Evolutionary conservation across 1,140 invertebrate genomes (phyloP).

Genomic region (Chironomus striatipennis): DNA sequence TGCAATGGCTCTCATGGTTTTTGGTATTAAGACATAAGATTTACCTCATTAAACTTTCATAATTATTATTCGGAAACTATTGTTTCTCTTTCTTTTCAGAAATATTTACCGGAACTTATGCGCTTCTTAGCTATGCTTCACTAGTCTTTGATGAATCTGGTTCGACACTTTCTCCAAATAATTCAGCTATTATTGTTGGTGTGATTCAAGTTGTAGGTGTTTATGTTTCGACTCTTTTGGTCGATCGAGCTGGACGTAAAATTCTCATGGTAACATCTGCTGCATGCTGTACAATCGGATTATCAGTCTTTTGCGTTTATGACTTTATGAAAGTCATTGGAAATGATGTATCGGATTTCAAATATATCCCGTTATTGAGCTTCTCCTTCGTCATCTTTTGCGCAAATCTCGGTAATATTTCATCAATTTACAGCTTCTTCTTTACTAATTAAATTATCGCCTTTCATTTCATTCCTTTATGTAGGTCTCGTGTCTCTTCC

Average conservation of each 20-base stretch:
- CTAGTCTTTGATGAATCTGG: constrained; percentile 57
- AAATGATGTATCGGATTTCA: constrained; percentile 28
- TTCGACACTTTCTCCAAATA: constrained; percentile 45
- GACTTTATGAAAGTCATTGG: not conserved
- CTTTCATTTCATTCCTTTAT: not conserved
- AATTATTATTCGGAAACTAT: constrained; percentile 28
- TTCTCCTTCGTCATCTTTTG: constrained; percentile 37
- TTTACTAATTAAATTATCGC: not conserved
- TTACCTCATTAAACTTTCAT: not conserved
- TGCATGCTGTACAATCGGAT: not conserved
- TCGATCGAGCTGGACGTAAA: constrained; percentile 44
- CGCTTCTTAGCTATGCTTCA: constrained; percentile 46
- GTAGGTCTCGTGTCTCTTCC: constrained; percentile 28
- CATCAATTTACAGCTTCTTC: constrained; percentile 27
- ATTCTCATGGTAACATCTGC: constrained; percentile 6
- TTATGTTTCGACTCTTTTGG: constrained; percentile 43
- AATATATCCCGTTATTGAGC: constrained; percentile 34
- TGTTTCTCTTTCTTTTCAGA: constrained; percentile 34
- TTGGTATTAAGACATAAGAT: constrained; percentile 26
- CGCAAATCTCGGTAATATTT: constrained; percentile 32
- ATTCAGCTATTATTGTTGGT: constrained; percentile 70
- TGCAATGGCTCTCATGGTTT: not conserved
- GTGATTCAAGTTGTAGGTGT: constrained; percentile 42
- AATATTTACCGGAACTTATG: constrained; percentile 46
- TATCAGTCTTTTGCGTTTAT: constrained; percentile 17